Conservation (phyloP, 2,888 invertebrate genomes). For the Papilio protenor region DNA sequence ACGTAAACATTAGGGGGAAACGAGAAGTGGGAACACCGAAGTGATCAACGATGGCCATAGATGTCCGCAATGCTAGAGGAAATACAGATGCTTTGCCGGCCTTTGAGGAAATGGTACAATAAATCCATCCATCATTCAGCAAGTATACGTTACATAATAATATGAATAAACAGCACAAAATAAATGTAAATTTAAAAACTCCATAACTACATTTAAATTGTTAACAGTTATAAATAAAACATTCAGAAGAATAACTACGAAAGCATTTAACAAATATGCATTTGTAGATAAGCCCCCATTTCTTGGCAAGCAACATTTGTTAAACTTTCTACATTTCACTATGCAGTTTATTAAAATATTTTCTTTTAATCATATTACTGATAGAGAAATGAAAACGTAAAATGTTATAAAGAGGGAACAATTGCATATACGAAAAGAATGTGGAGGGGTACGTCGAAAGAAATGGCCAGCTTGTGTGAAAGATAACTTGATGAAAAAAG, state of each 20-base stretch:
- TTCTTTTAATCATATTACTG: not conserved
- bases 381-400: not conserved
- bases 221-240: conserved; percentile 16
- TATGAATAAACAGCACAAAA: not conserved
- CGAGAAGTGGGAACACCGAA: too few species aligned
- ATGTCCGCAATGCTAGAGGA: too few species aligned
- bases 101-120: not conserved
- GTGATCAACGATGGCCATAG: too few species aligned
- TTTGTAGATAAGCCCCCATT: conserved; percentile 14
- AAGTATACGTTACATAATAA: not conserved
- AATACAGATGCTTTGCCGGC: too few species aligned
- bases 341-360: not conserved
- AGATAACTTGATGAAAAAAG: too few species aligned
- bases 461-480: too few species aligned
- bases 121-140: not conserved
- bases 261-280: conserved; percentile 1
- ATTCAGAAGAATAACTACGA: not conserved
- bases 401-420: not conserved
- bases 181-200: not conserved
- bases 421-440: too few species aligned
- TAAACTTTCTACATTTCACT: conserved; percentile 14
- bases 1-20: too few species aligned
- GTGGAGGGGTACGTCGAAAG: too few species aligned
- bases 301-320: conserved; percentile 22
- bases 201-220: not conserved